A percentile compares a stretch with the other conserved stretches of the same genome.
These are phyloP conservation scores for Sylvietta virens DNA, from an alignment of 2,113 vertebrate species.

Conservation along the genomic window DNA sequence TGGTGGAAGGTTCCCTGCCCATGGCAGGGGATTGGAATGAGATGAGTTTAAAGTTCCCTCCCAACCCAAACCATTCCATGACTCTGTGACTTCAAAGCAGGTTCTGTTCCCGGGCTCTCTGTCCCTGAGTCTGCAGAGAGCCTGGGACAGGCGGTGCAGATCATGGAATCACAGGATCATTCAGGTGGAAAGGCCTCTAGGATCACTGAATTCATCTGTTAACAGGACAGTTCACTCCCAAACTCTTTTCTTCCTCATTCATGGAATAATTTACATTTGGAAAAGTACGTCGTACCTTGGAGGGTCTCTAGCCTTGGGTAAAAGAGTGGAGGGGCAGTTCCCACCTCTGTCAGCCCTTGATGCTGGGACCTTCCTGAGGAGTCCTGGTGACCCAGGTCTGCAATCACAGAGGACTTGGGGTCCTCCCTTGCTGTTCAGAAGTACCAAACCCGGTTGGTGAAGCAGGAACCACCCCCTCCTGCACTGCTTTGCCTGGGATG, in stretches of 20 bases:
- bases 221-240: accelerated
- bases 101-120: not conserved
- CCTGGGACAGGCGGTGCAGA: not conserved
- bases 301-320: not conserved
- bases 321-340: not conserved
- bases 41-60: not conserved
- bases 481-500: not conserved
- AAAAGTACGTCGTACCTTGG: not conserved
- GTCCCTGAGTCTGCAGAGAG: not conserved
- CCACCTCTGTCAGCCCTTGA: not conserved
- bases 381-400: not conserved
- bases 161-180: not conserved
- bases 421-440: no score
- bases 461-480: not conserved
- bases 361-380: not conserved
- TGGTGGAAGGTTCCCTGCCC: not conserved
- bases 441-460: accelerated
- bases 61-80: accelerated
- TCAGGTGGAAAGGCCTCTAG: not conserved
- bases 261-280: no score
- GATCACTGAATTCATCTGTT: not conserved
- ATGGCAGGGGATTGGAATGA: accelerated
- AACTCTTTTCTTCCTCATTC: not conserved
- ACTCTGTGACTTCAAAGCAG: not conserved
- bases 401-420: accelerated